phyloP scores from a whole-genome alignment of 2,888 invertebrate genomes.

The Artemia sinica region DNA sequence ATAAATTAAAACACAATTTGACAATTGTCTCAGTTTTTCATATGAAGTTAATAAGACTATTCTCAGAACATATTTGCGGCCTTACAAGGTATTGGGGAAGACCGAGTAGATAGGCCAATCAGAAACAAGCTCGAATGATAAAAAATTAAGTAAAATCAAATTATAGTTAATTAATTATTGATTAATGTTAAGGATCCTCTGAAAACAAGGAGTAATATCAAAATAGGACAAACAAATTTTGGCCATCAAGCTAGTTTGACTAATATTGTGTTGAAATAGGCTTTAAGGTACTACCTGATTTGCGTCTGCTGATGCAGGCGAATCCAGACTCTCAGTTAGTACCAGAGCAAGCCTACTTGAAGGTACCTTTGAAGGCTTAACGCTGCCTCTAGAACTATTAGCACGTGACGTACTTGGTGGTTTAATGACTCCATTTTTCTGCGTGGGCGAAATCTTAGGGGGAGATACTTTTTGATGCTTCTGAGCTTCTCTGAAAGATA shows the following conservation, averaged over 20 bases:
- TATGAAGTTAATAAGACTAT: no score
- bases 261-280: not conserved
- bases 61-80: no score
- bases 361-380: not conserved
- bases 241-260: not conserved
- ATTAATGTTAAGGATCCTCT: not conserved
- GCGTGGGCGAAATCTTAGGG: not conserved
- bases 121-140: not conserved
- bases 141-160: not conserved
- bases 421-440: not conserved
- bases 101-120: no score
- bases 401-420: not conserved
- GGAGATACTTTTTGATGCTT: slow-evolving; percentile 1
- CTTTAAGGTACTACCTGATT: not conserved
- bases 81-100: no score
- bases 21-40: no score
- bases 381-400: not conserved
- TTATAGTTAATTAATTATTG: not conserved
- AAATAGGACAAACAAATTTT: not conserved
- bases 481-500: not conserved
- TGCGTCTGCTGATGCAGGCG: not conserved
- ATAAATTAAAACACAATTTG: no score
- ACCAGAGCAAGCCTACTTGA: not conserved
- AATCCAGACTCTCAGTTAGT: not conserved
- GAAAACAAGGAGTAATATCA: not conserved